Evolutionary conservation across 2,797 vertebrate species (phyloP).

Genomic region (Podargus strigoides): DNA sequence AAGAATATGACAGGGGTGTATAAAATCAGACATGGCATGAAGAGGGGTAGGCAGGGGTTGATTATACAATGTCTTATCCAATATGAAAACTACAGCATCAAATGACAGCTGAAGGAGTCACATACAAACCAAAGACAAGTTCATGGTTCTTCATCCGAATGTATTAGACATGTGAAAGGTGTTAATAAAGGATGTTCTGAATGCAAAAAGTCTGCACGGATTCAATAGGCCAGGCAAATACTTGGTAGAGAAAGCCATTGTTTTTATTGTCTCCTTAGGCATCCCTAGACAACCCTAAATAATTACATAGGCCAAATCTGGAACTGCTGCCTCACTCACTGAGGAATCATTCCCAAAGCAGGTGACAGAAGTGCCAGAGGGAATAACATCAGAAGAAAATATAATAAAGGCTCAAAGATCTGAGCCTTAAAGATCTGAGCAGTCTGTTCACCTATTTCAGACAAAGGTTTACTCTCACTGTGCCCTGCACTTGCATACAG

Average conservation of each 20-base stretch:
- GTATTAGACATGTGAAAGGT: background rate
- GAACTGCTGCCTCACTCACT: background rate
- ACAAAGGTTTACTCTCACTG: background rate
- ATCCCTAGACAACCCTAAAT: background rate
- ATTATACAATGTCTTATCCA: background rate
- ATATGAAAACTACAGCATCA: background rate
- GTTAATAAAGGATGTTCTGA: background rate
- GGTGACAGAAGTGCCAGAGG: background rate
- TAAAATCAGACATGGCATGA: background rate
- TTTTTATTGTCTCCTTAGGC: background rate
- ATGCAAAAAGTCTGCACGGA: background rate
- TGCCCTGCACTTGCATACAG: background rate
- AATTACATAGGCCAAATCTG: background rate
- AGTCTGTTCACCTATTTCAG: background rate
- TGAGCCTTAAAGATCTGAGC: background rate
- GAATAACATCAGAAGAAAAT: background rate
- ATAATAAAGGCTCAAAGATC: background rate
- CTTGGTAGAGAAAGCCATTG: background rate
- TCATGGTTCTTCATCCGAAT: background rate
- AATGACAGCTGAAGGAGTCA: background rate
- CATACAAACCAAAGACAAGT: background rate
- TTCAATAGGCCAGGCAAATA: background rate
- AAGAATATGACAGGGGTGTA: background rate
- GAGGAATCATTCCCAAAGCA: background rate
- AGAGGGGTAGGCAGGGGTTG: background rate